phyloP scores from a whole-genome alignment of 2,797 vertebrate species.

The Enteromius treurensis region DNA sequence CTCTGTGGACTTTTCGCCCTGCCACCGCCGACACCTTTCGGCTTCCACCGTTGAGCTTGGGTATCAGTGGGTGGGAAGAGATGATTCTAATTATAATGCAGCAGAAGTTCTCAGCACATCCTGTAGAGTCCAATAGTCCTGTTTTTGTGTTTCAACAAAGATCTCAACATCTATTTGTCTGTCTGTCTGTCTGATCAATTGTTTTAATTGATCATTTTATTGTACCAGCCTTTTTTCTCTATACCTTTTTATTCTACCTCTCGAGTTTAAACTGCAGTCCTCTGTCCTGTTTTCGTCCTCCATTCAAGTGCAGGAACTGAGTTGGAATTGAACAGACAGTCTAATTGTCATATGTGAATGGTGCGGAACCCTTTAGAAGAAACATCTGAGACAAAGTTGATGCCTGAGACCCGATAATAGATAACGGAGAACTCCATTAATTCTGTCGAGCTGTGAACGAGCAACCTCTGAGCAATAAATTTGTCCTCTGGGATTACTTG shows the following conservation, averaged over 20 bases:
- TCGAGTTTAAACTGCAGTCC: background rate
- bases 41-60: conserved; percentile 32
- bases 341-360: background rate
- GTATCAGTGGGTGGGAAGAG: conserved; percentile 42
- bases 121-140: background rate
- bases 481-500: conserved; percentile 27
- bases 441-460: background rate
- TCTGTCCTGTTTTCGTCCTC: background rate
- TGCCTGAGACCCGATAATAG: conserved; percentile 4
- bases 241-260: background rate
- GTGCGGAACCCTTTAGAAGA: background rate
- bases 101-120: conserved; percentile 19
- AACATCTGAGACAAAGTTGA: conserved; percentile 8
- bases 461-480: conserved; percentile 7
- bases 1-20: conserved; percentile 60
- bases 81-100: conserved; percentile 35
- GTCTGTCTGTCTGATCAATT: background rate
- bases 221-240: no score
- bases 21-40: conserved; percentile 40
- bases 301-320: background rate
- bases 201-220: no score
- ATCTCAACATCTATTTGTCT: background rate
- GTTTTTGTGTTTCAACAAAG: background rate
- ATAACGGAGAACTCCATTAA: conserved; percentile 24
- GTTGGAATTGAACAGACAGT: background rate